phyloP scores from a whole-genome alignment of 1,140 invertebrate genomes.

The Rhizoglyphus robini region DNA sequence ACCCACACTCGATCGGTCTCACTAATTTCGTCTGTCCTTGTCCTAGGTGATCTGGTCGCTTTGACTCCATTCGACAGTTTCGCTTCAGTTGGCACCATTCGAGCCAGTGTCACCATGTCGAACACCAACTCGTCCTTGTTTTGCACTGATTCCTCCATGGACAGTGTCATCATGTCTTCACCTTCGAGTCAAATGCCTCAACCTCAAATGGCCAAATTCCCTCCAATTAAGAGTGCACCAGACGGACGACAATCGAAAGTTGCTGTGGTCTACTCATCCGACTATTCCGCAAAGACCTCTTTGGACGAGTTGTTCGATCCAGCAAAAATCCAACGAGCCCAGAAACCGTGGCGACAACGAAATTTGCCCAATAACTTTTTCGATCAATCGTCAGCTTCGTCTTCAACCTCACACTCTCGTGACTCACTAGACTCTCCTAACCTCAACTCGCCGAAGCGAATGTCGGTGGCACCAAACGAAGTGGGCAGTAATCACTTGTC shows the following conservation, averaged over 20 bases:
- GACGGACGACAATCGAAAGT: too few relatives aligned
- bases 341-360: background rate
- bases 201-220: too few relatives aligned
- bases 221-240: too few relatives aligned
- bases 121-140: too few relatives aligned
- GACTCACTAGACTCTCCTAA: background rate
- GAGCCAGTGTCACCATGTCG: too few relatives aligned
- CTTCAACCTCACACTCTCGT: background rate
- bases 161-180: background rate
- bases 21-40: too few relatives aligned
- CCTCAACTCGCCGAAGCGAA: background rate
- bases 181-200: background rate
- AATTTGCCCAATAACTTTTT: background rate
- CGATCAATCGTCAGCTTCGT: slow-evolving; percentile 1
- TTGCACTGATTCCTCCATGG: background rate
- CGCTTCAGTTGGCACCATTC: too few relatives aligned
- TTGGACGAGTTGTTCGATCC: too few relatives aligned
- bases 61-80: too few relatives aligned
- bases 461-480: background rate
- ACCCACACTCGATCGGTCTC: too few relatives aligned
- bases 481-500: background rate
- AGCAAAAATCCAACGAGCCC: too few relatives aligned
- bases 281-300: background rate
- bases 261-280: background rate
- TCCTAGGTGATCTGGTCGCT: too few relatives aligned